A percentile compares a stretch with the other conserved stretches of the same genome.
phyloP scores from a whole-genome alignment of 2,797 vertebrate species.

The Clarias pachynema region DNA sequence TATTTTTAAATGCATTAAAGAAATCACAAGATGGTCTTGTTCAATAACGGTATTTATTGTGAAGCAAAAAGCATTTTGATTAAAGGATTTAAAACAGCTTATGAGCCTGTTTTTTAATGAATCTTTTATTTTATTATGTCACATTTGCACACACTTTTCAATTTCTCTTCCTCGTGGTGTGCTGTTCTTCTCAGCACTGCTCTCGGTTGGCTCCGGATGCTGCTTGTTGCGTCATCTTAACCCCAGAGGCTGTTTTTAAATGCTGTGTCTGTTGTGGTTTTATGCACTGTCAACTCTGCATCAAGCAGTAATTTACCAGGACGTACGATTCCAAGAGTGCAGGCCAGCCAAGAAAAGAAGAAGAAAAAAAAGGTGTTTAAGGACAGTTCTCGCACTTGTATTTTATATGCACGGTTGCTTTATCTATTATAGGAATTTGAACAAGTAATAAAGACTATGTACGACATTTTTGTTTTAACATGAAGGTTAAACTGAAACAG shows the following conservation, averaged over 20 bases:
- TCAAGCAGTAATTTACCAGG: conserved; percentile 25
- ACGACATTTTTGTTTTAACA: background rate
- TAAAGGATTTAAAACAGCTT: background rate
- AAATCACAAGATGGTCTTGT: background rate
- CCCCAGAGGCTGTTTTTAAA: conserved; percentile 28
- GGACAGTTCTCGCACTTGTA: background rate
- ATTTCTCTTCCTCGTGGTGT: conserved; percentile 25
- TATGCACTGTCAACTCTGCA: conserved; percentile 41
- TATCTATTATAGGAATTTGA: background rate
- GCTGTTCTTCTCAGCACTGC: conserved; percentile 25
- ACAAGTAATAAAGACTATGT: background rate
- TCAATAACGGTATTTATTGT: background rate
- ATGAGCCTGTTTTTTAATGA: background rate
- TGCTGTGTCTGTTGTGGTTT: conserved; percentile 40
- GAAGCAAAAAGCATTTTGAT: background rate
- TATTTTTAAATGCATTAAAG: background rate
- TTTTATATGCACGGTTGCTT: background rate
- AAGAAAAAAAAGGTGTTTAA: background rate
- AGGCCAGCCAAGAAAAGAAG: background rate
- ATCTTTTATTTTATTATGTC: background rate
- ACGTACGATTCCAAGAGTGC: conserved; percentile 20
- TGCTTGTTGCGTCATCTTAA: conserved; percentile 35
- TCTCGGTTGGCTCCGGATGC: conserved; percentile 28
- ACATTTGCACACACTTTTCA: conserved; percentile 14
- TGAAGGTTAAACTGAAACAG: background rate